These are phyloP conservation scores for Colaptes auratus DNA, from an alignment of 2,113 vertebrate genomes.

Conservation along the genomic window DNA sequence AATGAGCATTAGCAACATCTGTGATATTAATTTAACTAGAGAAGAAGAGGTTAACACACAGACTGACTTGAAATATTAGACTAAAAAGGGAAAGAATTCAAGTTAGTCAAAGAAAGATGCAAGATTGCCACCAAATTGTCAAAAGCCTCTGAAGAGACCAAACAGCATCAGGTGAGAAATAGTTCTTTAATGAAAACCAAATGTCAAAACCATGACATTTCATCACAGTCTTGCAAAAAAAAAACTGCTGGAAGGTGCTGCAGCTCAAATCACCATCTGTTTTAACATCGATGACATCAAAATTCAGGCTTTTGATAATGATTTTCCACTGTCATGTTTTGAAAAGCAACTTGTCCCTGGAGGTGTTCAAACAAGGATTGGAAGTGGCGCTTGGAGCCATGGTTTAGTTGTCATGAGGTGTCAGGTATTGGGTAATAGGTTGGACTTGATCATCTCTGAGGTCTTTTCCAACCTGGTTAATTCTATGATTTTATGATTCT, in stretches of 20 bases:
- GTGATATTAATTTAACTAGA: neutral
- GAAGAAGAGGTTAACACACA: neutral
- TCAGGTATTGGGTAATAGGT: no score
- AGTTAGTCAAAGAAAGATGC: neutral
- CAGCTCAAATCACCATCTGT: neutral
- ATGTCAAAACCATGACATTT: slow-evolving; percentile 31
- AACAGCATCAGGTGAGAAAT: slow-evolving; percentile 25
- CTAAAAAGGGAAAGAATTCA: neutral
- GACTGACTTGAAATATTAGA: neutral
- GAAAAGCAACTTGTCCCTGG: neutral
- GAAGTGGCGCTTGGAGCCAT: no score
- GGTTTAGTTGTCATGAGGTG: no score
- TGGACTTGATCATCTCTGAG: no score
- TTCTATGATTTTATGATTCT: no score
- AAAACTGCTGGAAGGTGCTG: neutral
- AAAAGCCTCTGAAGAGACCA: slow-evolving; percentile 1
- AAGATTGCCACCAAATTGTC: neutral
- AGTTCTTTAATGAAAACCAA: slow-evolving; percentile 22
- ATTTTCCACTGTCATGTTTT: neutral
- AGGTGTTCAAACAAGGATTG: no score
- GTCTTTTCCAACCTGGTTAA: no score
- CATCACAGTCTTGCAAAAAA: neutral
- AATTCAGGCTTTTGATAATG: neutral
- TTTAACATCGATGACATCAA: neutral
- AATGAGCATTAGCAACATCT: neutral